phyloP scores from a whole-genome alignment of 1,140 invertebrate species.

The Drosophila arawakana region DNA sequence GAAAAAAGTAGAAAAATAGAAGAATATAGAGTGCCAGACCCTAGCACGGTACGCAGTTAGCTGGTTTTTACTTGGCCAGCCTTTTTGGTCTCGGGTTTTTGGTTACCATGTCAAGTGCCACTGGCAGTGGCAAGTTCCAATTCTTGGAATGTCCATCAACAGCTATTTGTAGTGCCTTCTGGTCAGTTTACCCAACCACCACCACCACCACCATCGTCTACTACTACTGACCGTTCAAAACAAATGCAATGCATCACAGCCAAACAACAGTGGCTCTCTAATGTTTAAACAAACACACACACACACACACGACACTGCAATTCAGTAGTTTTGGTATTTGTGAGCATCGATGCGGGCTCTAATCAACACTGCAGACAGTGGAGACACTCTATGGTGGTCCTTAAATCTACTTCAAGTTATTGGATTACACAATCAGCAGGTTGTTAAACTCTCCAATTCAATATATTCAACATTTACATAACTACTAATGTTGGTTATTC shows the following conservation, averaged over 20 bases:
- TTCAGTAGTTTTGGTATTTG: conserved; percentile 23
- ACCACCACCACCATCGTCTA: too few relatives aligned
- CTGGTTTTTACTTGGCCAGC: conserved; percentile 48
- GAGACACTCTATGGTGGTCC: conserved; percentile 10
- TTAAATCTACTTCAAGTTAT: conserved; percentile 2
- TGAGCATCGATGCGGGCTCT: conserved; percentile 32
- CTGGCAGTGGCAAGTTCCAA: conserved; percentile 42
- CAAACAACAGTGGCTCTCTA: conserved; percentile 39
- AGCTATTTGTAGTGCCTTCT: conserved; percentile 38
- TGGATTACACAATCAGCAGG: conserved; percentile 10
- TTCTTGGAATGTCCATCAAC: conserved; percentile 60
- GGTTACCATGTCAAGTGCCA: conserved; percentile 74
- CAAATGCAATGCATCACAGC: conserved; percentile 41
- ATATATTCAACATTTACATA: conserved; percentile 2
- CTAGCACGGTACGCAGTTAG: conserved; percentile 27
- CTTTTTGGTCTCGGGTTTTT: conserved; percentile 69
- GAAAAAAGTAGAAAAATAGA: conserved; percentile 40
- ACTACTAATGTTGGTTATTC: too few relatives aligned
- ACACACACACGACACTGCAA: conserved; percentile 8
- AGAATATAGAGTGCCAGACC: background rate
- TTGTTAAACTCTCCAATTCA: conserved; percentile 1
- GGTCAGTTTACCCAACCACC: conserved; percentile 11
- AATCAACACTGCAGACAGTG: conserved; percentile 27
- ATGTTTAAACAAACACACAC: conserved; percentile 44
- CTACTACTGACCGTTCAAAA: conserved; percentile 30